Conservation (phyloP, 2,888 invertebrate genomes). For the Lordiphosa fenestrarum region DNA sequence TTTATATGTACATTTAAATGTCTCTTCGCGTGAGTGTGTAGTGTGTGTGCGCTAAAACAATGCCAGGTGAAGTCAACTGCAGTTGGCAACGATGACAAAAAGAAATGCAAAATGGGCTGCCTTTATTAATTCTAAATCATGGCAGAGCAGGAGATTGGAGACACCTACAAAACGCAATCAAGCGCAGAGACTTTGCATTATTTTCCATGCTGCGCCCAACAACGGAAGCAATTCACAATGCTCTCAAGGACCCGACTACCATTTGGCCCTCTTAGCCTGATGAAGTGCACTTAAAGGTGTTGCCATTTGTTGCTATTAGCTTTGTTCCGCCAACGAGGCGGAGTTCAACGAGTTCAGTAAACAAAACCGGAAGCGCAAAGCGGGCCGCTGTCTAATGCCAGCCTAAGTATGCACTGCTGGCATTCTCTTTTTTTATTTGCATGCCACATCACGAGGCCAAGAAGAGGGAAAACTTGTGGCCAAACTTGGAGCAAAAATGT, state of each 20-base stretch:
- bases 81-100: conserved; percentile 29
- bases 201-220: conserved; percentile 13
- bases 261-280: conserved; percentile 24
- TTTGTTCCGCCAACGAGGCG: conserved; percentile 2
- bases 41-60: conserved; percentile 48
- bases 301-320: conserved; percentile 43
- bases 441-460: conserved; percentile 36
- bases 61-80: conserved; percentile 66
- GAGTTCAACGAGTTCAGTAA: conserved; percentile 43
- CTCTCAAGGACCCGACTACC: conserved; percentile 6
- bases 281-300: conserved; percentile 56
- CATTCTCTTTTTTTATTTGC: conserved; percentile 10
- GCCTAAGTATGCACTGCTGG: conserved; percentile 19
- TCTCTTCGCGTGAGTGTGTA: conserved; percentile 4
- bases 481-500: conserved; percentile 60
- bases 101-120: conserved; percentile 24
- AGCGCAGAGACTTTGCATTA: conserved; percentile 7
- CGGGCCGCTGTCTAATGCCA: conserved; percentile 7
- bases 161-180: conserved; percentile 1
- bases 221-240: conserved; percentile 57
- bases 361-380: conserved; percentile 17
- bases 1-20: conserved; percentile 44
- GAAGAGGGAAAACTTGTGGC: conserved; percentile 30
- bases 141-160: conserved; percentile 2
- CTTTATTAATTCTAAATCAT: conserved; percentile 69